Evolutionary conservation across 2,797 vertebrate genomes (phyloP), one percentile per base, ranked within the genome.

Genomic region (Garrulus glandarius): DNA sequence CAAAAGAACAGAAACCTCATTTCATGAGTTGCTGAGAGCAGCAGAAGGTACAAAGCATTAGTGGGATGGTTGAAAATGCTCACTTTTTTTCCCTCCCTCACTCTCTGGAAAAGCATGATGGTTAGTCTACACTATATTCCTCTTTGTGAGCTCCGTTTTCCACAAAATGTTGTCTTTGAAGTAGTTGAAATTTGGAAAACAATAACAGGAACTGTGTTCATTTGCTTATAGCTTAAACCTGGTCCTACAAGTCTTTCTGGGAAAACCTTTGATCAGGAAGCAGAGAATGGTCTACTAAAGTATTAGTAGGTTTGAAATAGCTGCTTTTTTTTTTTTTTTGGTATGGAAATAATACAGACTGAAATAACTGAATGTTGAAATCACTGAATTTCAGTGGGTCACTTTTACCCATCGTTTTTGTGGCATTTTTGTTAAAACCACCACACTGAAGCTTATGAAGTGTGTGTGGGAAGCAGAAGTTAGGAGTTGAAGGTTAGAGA

Each of bases 21-120:
- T 81, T 64, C 27, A 9, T 21, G 46, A 30, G 22, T n/a, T 60
- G 52, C 50, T n/a, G 17, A 56, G 44, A 65, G 41, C 15, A 23
- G 36, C 44, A 64, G 44, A 81, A 74, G 8, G 39, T 75, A 41
- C 11, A 37, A 61, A 75, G 23, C 17, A 5, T 14, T 11, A 37
- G 10, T 43, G 12, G 20, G 43, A 37, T 9, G 9, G 21, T 43
- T 87, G 23, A 63, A 72, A 92, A 68, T 3, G 3, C 13, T 50
- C 1, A 0, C 12, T 50, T 68, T 47, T 3, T n/a, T 15, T 17
- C 15, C 17, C n/a, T n/a, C 10, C 6, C n/a, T 50, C 4, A 1
- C 16, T 17, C 15, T 1, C 39, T 70, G 39, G 34, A 49, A 77
- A 77, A 63, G 5, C 30, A 15, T 12, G 20, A 10, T 36, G 20